Conservation (phyloP, 2,113 vertebrate species). For the Mormyrus lacerda region DNA sequence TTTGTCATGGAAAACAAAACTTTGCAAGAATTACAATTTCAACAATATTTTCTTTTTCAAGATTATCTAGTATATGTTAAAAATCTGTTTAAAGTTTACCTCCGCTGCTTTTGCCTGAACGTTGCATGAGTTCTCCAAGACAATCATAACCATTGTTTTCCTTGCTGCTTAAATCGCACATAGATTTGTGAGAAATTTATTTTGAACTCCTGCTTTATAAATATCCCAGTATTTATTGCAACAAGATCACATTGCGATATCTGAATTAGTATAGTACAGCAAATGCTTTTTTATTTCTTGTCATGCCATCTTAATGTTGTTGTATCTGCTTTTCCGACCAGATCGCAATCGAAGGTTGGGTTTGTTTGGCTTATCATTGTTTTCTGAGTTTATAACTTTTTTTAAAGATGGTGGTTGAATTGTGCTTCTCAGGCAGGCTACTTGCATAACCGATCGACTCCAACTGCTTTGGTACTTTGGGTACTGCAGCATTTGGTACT, state of each 20-base stretch:
- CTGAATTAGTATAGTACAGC: not conserved
- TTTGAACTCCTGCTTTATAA: not conserved
- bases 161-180: not conserved
- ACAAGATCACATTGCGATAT: not conserved
- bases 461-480: not conserved
- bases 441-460: not conserved
- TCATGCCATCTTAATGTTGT: not conserved
- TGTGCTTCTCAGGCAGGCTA: not conserved
- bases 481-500: not conserved
- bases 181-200: not conserved
- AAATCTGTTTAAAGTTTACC: not conserved
- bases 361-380: not conserved
- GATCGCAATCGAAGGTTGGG: not conserved
- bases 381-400: not conserved
- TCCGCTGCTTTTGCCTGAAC: not conserved
- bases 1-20: not conserved
- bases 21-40: not conserved
- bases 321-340: not conserved
- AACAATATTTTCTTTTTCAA: not conserved
- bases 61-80: not conserved
- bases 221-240: not conserved
- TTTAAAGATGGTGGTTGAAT: not conserved
- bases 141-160: not conserved
- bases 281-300: not conserved
- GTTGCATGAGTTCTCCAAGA: not conserved